Conservation (phyloP, 23 tunicate species). For the Halocynthia roretzi region DNA sequence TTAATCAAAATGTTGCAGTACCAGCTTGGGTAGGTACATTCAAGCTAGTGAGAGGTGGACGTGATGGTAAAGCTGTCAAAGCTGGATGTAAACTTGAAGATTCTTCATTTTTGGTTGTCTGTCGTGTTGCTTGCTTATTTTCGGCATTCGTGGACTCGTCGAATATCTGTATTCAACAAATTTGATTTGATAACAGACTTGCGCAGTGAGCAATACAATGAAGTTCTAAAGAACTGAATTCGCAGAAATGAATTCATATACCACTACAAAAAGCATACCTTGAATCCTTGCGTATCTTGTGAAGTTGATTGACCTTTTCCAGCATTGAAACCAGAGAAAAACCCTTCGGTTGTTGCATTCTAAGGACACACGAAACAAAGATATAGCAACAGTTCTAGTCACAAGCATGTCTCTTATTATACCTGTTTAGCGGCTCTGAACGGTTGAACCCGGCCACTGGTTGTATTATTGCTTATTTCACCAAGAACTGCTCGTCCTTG, state of each 20-base stretch:
- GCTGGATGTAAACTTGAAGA: constrained; percentile 64
- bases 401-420: neutral
- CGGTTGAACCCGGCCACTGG: constrained; percentile 57
- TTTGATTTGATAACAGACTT: neutral
- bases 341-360: constrained; percentile 84
- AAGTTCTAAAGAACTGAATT: neutral
- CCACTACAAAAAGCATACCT: constrained; percentile 8
- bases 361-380: neutral
- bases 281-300: constrained; percentile 5
- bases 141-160: constrained; percentile 38
- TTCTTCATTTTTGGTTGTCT: constrained; percentile 22
- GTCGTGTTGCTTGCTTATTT: constrained; percentile 18
- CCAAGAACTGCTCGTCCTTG: constrained; percentile 38
- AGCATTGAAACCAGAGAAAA: constrained; percentile 30
- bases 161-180: constrained; percentile 37
- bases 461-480: constrained; percentile 47
- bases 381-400: neutral
- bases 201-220: neutral
- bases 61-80: constrained; percentile 52
- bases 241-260: neutral
- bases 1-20: neutral
- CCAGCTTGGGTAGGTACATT: neutral
- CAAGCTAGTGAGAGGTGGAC: constrained; percentile 38
- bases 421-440: constrained; percentile 92
- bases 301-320: neutral